phyloP scores from a whole-genome alignment of 2,888 invertebrate genomes.

The Mesochorus sp. region DNA sequence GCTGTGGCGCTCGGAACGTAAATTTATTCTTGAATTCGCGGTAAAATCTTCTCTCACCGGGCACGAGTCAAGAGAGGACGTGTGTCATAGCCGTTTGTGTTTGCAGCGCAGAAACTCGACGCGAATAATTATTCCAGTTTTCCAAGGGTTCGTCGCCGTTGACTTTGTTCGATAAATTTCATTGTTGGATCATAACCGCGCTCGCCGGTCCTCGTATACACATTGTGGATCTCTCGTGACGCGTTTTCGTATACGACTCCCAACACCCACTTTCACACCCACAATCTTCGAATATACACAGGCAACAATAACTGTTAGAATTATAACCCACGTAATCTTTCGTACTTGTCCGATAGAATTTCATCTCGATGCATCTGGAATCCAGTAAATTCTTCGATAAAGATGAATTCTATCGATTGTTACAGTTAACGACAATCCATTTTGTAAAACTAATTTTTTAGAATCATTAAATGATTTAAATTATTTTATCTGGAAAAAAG shows the following conservation, averaged over 20 bases:
- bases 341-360: no score
- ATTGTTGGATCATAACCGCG: not conserved
- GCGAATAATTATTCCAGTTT: slow-evolving; percentile 10
- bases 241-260: not conserved
- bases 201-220: not conserved
- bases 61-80: not conserved
- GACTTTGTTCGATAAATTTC: slow-evolving; percentile 21
- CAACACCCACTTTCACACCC: not conserved
- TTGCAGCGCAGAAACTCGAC: no score
- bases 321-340: not conserved
- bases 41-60: slow-evolving; percentile 34
- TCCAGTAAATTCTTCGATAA: no score
- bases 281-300: not conserved
- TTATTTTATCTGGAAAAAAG: no score
- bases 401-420: no score
- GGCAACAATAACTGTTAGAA: not conserved
- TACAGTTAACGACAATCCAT: no score
- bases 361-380: no score
- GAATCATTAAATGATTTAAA: no score
- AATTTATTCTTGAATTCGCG: slow-evolving; percentile 39
- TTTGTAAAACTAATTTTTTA: no score
- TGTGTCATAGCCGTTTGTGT: not conserved
- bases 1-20: slow-evolving; percentile 12
- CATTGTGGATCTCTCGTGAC: not conserved
- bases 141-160: not conserved